Evolutionary conservation across 1,140 invertebrate species (phyloP), one percentile per base, ranked within the genome.

Genomic region (Aphis craccivora): DNA sequence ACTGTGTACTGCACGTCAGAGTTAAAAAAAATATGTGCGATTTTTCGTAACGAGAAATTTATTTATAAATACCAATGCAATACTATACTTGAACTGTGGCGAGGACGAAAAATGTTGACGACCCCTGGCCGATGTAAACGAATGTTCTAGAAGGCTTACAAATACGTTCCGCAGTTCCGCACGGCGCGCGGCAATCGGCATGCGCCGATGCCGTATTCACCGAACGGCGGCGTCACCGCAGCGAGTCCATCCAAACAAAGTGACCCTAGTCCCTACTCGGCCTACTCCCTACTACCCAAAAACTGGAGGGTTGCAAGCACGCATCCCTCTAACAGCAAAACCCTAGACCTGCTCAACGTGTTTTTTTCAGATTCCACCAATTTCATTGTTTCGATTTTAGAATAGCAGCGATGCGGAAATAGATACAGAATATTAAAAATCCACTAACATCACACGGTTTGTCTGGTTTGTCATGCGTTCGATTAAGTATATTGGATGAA

Each of bases 131-230:
- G n/a, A 53, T 22, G 35, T 67, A n/a, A n/a, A 76, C 60, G 60
- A 76, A 76, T 76, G 83, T 89, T 89, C 87, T 89, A 53, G 87
- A 89, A 76, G 60, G 60, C 60, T n/a, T 35, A 76, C 14, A n/a
- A 76, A 76, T 35, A 76, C 60, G 60, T 76, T 76, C 14, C 60
- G 14, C 23, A 35, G 60, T 76, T 76, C 14, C 60, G 14, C 23
- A 35, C 60, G 30, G 60, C 14, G 30, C 60, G n/a, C 11, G 1
- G 11, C 37, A 25, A 30, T 43, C 87, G 53, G 1, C 53, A 6
- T 45, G 89, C 89, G 55, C 53, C 53, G 89, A 43, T 90, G 55
- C 89, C 55, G 89, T 30, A 90, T 67, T 76, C 30, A 76, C n/a
- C 14, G 30, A 30, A 14, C 14, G 14, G 5, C n/a, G 4, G 4